Evolutionary conservation across 2,797 vertebrate genomes (phyloP).

Genomic region (Squalus acanthias): DNA sequence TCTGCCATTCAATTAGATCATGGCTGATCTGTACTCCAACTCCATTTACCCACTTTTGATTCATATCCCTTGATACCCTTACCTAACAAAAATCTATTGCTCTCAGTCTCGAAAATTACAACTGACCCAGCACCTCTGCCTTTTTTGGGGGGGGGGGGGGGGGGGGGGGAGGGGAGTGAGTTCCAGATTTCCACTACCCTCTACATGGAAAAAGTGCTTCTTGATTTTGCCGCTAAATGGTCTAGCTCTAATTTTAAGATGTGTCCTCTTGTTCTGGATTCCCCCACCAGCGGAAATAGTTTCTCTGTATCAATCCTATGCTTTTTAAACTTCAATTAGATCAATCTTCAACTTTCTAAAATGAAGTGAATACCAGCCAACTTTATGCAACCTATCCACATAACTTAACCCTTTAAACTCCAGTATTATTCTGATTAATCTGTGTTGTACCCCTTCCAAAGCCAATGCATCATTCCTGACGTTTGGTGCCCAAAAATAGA

Average conservation of each 20-base stretch:
- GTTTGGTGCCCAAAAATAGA: neutral
- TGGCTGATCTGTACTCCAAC: neutral
- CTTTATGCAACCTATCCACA: neutral
- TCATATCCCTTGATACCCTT: neutral
- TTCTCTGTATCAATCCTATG: neutral
- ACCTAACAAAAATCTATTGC: neutral
- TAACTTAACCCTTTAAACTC: neutral
- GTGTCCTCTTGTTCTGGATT: neutral
- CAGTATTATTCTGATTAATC: neutral
- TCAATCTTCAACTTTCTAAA: neutral
- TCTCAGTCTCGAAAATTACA: neutral
- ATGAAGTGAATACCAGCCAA: neutral
- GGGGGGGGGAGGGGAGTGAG: neutral
- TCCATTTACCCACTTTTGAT: neutral
- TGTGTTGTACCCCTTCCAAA: neutral
- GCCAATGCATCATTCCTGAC: no score
- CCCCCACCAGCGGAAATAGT: neutral
- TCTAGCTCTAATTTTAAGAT: neutral
- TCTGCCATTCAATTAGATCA: neutral
- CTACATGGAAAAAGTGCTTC: neutral
- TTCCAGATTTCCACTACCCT: neutral
- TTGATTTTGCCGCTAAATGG: neutral
- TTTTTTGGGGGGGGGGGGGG: neutral
- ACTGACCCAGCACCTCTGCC: neutral
- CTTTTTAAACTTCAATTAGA: neutral